phyloP scores from a whole-genome alignment of 1,140 invertebrate species.

The Drosophila nebulosa region DNA sequence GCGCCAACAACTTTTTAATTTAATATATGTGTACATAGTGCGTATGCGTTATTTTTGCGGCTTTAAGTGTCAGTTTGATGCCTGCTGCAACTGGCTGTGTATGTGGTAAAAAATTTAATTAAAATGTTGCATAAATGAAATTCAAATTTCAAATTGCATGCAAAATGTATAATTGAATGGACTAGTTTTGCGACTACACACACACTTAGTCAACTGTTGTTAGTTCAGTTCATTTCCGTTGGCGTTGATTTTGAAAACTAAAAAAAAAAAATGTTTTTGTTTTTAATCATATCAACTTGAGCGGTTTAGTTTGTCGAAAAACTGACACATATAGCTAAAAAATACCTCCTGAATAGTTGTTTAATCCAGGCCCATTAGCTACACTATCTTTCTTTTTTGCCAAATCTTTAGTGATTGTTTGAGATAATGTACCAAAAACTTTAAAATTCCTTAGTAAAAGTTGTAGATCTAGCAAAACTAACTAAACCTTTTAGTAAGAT shows the following conservation, averaged over 20 bases:
- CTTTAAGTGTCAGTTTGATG: neutral
- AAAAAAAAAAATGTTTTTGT: neutral
- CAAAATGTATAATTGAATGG: slow-evolving; percentile 73
- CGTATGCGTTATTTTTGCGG: slow-evolving; percentile 9
- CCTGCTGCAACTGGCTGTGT: neutral
- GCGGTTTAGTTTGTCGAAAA: neutral
- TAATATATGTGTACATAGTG: slow-evolving; percentile 4
- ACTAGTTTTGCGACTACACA: slow-evolving; percentile 17
- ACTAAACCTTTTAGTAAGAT: no score
- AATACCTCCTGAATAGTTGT: no score
- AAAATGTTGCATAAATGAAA: slow-evolving; percentile 26
- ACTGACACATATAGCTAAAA: neutral
- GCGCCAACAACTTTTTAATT: slow-evolving; percentile 5
- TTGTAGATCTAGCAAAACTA: no score
- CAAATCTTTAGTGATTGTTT: no score
- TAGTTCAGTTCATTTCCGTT: slow-evolving; percentile 21
- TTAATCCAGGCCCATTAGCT: neutral
- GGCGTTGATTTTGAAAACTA: neutral
- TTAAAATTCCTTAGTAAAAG: no score
- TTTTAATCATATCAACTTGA: neutral
- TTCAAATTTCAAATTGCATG: slow-evolving; percentile 63
- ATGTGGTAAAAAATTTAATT: slow-evolving; percentile 42
- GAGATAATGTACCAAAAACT: no score
- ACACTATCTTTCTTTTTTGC: no score
- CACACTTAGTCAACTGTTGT: slow-evolving; percentile 14